These are phyloP conservation scores for Manis crassicaudata DNA, from an alignment of 2,797 vertebrate genomes.

Conservation along the genomic window DNA sequence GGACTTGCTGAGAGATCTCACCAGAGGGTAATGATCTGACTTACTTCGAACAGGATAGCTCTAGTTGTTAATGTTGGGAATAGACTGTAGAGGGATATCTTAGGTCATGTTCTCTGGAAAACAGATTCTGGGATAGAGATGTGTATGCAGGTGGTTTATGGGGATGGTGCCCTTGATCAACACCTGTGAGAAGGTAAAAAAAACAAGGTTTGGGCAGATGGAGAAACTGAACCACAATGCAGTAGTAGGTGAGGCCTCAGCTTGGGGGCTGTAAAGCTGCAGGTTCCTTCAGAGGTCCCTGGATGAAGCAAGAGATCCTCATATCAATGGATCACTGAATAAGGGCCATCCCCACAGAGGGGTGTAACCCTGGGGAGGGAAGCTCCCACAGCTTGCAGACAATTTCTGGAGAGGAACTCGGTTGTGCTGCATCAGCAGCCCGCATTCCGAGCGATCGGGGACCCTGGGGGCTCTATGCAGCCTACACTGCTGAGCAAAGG, in stretches of 20 bases:
- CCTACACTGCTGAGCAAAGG: fast-evolving
- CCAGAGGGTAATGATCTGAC: not conserved
- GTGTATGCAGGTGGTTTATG: not conserved
- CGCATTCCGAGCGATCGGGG: fast-evolving
- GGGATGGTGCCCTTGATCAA: not conserved
- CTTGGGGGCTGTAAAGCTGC: not conserved
- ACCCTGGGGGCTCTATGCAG: not conserved
- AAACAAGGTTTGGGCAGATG: not conserved
- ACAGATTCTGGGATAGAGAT: not conserved
- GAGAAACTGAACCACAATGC: not conserved
- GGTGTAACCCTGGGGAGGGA: not conserved
- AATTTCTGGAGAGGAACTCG: not conserved
- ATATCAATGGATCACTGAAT: fast-evolving
- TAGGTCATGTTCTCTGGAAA: not conserved
- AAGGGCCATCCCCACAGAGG: not conserved
- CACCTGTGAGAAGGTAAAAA: not conserved
- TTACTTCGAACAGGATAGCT: not conserved
- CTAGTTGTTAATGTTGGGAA: not conserved
- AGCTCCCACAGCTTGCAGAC: not conserved
- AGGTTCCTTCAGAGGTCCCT: not conserved
- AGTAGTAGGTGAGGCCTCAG: not conserved
- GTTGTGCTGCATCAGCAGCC: too few species aligned
- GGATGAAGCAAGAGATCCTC: not conserved
- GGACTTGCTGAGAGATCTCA: not conserved
- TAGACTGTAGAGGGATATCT: not conserved